Conservation (phyloP, 2,888 invertebrate species). For the Metalampra italica region DNA sequence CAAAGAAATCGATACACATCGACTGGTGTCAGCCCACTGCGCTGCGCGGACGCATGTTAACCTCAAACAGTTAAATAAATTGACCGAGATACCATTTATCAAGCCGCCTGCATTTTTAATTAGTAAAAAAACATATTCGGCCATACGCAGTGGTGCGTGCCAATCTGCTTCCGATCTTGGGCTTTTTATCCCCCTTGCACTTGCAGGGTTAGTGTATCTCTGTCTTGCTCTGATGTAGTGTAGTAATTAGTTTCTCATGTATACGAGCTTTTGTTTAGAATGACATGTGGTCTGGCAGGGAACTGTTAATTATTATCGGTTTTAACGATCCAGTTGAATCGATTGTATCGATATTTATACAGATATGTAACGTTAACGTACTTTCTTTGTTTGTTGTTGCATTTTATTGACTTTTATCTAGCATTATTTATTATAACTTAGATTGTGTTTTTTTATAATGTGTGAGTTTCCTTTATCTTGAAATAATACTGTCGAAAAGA, state of each 20-base stretch:
- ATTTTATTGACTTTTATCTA: background rate
- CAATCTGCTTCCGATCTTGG: conserved; percentile 73
- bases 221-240: conserved; percentile 34
- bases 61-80: conserved; percentile 54
- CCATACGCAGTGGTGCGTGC: conserved; percentile 64
- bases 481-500: too few species aligned
- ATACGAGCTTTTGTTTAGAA: conserved; percentile 64
- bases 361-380: conserved; percentile 23
- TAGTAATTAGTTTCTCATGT: conserved; percentile 74
- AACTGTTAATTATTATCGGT: conserved; percentile 55
- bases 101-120: conserved; percentile 69
- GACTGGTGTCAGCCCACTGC: background rate
- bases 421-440: too few species aligned
- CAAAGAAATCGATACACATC: background rate
- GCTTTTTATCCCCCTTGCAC: conserved; percentile 32
- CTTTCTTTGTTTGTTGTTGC: conserved; percentile 5
- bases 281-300: conserved; percentile 62
- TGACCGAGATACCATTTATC: conserved; percentile 62
- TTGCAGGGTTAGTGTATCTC: conserved; percentile 13
- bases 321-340: conserved; percentile 51
- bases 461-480: too few species aligned
- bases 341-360: conserved; percentile 40
- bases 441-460: too few species aligned
- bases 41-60: conserved; percentile 16
- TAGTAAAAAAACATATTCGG: conserved; percentile 68